phyloP scores from a whole-genome alignment of 2,888 invertebrate species.

The Ectemnius lituratus region DNA sequence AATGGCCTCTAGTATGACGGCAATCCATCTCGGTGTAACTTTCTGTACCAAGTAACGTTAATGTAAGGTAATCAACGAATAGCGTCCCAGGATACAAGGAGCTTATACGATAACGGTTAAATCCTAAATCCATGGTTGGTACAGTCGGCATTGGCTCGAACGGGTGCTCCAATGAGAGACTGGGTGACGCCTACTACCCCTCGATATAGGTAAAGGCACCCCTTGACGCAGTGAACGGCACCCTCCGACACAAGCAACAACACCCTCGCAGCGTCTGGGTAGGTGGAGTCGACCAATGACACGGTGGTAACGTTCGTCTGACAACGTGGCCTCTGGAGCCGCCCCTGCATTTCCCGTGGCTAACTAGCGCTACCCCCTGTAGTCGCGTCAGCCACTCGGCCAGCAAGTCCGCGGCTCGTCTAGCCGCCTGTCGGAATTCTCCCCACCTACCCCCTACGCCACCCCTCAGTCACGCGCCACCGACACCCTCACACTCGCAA shows the following conservation, averaged over 20 bases:
- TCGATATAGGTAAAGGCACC: slow-evolving; percentile 14
- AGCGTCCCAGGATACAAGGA: slow-evolving; percentile 25
- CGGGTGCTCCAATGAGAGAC: slow-evolving; percentile 54
- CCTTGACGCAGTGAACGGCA: slow-evolving; percentile 38
- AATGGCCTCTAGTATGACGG: too few relatives aligned
- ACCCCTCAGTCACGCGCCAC: slow-evolving; percentile 44
- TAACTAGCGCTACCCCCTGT: slow-evolving; percentile 70
- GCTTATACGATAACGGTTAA: slow-evolving; percentile 37
- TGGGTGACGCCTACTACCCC: slow-evolving; percentile 61
- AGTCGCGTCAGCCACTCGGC: slow-evolving; percentile 73
- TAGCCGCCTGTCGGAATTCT: slow-evolving; percentile 57
- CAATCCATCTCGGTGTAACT: too few relatives aligned
- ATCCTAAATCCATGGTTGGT: slow-evolving; percentile 51
- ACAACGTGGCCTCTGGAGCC: slow-evolving; percentile 73
- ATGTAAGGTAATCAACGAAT: slow-evolving; percentile 34
- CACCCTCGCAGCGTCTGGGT: slow-evolving; percentile 34
- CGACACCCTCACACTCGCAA: slow-evolving; percentile 40
- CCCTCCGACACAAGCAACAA: slow-evolving; percentile 15
- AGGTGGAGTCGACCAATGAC: slow-evolving; percentile 75
- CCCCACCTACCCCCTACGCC: slow-evolving; percentile 41
- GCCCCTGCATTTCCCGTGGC: slow-evolving; percentile 70
- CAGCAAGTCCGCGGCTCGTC: slow-evolving; percentile 73
- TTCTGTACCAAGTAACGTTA: slow-evolving; percentile 15
- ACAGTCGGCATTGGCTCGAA: slow-evolving; percentile 24
- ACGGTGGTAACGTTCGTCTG: slow-evolving; percentile 70